Evolutionary conservation across 2,113 vertebrate genomes (phyloP).

Genomic region (Amazona vittata): DNA sequence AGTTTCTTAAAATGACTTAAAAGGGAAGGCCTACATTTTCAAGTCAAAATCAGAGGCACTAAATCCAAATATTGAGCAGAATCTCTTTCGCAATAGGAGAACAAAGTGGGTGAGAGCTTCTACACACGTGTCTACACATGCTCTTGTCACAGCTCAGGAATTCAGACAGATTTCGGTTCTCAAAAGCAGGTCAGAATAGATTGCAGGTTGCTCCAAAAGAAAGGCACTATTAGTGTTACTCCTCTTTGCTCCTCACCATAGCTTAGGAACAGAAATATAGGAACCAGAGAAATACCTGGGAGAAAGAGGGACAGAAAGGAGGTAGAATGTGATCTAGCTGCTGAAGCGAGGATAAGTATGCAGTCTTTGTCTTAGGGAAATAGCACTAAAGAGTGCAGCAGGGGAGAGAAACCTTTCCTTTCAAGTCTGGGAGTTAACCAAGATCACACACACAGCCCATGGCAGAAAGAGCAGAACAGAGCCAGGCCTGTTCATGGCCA

Average conservation of each 20-base stretch:
- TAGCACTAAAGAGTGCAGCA: not conserved
- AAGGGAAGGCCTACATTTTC: not conserved
- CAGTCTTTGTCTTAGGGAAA: conserved; percentile 15
- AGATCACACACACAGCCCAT: conserved; percentile 19
- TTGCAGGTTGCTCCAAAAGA: not conserved
- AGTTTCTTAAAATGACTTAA: not conserved
- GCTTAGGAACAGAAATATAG: not conserved
- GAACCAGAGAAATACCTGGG: not conserved
- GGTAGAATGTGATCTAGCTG: not conserved
- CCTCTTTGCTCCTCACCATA: not conserved
- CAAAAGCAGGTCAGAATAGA: conserved; percentile 41
- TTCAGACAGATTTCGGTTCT: conserved; percentile 26
- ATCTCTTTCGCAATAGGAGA: conserved; percentile 27
- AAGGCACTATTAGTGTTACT: not conserved
- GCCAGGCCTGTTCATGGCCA: not conserved
- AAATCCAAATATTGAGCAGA: not conserved
- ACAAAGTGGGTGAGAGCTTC: conserved; percentile 24
- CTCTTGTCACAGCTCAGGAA: conserved; percentile 52
- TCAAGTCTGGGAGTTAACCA: conserved; percentile 7
- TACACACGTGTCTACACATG: not conserved
- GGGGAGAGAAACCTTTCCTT: conserved; percentile 28
- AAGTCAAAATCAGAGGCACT: not conserved
- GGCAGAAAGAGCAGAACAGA: not conserved
- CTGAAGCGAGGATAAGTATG: not conserved
- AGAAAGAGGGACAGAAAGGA: not conserved